These are phyloP conservation scores for Ectemnius continuus DNA, from an alignment of 2,888 invertebrate species.

Conservation along the genomic window DNA sequence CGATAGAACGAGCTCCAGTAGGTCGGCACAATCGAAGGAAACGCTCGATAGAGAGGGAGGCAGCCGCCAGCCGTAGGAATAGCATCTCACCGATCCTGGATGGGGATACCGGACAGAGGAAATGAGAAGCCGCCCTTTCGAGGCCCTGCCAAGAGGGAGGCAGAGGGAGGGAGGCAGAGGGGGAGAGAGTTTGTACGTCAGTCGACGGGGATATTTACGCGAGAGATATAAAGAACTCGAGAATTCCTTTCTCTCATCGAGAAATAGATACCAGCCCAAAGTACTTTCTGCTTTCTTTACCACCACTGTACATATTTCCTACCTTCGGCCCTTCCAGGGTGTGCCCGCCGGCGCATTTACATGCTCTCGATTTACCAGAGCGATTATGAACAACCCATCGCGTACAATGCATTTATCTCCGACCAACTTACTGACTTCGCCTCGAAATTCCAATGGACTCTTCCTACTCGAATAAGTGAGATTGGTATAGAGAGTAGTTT, in stretches of 20 bases:
- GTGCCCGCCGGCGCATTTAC: neutral
- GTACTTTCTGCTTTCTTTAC: too few relatives aligned
- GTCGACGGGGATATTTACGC: conserved; percentile 52
- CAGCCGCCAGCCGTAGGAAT: conserved; percentile 33
- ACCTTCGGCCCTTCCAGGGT: neutral
- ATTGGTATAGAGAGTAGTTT: too few relatives aligned
- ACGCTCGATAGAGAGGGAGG: conserved; percentile 47
- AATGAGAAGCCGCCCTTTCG: conserved; percentile 63
- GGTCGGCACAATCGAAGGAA: conserved; percentile 57
- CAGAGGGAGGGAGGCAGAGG: conserved; percentile 9
- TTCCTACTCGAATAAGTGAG: too few relatives aligned
- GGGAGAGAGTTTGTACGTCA: conserved; percentile 48
- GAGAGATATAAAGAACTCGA: conserved; percentile 2
- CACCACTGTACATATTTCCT: neutral
- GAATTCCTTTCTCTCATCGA: neutral
- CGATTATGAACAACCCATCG: neutral
- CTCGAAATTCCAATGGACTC: too few relatives aligned
- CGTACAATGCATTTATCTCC: neutral
- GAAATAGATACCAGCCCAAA: too few relatives aligned
- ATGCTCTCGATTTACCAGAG: neutral
- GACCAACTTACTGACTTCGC: too few relatives aligned
- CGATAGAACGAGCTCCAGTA: conserved; percentile 51
- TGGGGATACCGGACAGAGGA: conserved; percentile 54
- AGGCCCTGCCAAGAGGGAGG: conserved; percentile 58
- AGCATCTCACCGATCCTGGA: conserved; percentile 39